Evolutionary conservation across 1,140 invertebrate species (phyloP).

Genomic region (Drosophila nasuta): DNA sequence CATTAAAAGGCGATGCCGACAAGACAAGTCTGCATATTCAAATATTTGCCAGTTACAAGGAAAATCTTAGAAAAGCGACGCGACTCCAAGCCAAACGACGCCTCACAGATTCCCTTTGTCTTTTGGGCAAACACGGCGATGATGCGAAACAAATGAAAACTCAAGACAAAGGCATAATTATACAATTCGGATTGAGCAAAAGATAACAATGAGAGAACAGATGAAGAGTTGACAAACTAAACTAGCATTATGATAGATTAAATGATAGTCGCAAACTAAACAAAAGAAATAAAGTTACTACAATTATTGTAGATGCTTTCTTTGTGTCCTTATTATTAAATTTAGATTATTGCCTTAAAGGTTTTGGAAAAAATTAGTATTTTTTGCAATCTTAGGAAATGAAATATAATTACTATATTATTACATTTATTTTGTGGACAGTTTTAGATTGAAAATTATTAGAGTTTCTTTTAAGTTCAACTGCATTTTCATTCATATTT

Average conservation of each 20-base stretch:
- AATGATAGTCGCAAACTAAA: not conserved
- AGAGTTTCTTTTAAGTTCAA: too few relatives aligned
- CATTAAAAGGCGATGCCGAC: constrained; percentile 73
- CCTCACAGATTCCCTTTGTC: constrained; percentile 24
- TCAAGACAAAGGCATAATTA: constrained; percentile 17
- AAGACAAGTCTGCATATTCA: constrained; percentile 39
- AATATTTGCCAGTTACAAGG: constrained; percentile 68
- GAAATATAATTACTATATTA: too few relatives aligned
- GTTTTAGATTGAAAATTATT: too few relatives aligned
- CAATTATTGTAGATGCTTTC: not conserved
- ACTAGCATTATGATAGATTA: not conserved
- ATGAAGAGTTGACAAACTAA: not conserved
- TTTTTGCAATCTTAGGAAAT: too few relatives aligned
- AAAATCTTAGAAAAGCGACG: constrained; percentile 51
- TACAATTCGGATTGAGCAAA: not conserved
- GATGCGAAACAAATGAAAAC: constrained; percentile 28
- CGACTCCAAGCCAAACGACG: not conserved
- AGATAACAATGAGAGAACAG: not conserved
- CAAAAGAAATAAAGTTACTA: not conserved
- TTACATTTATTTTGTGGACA: too few relatives aligned
- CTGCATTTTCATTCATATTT: too few relatives aligned
- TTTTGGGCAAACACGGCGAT: constrained; percentile 35
- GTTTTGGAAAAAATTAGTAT: too few relatives aligned
- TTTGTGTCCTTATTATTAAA: not conserved
- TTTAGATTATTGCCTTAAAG: too few relatives aligned